Conservation (phyloP, 2,113 vertebrate genomes). For the Coregonus clupeaformis region DNA sequence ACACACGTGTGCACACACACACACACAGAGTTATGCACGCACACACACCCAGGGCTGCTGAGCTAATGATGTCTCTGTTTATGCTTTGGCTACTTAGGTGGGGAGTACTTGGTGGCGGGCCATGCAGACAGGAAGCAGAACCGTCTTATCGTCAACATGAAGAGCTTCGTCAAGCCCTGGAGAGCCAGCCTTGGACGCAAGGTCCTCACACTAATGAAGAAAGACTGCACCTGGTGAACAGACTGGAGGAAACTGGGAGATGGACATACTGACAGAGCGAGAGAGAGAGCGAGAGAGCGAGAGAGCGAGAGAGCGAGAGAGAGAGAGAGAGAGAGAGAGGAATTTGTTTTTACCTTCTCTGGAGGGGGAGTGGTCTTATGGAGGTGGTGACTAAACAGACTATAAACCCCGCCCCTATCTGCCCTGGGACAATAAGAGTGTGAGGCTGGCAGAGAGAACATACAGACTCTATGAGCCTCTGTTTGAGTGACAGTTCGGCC, state of each 20-base stretch:
- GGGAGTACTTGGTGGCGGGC: slow-evolving; percentile 92
- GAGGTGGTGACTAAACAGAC: neutral
- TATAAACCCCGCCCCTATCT: slow-evolving; percentile 18
- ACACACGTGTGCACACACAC: slow-evolving; percentile 48
- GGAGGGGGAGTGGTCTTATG: slow-evolving; percentile 30
- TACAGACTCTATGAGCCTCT: neutral
- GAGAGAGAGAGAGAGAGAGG: slow-evolving; percentile 2
- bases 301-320: neutral
- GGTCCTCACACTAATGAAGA: slow-evolving; percentile 86
- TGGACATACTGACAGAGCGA: neutral
- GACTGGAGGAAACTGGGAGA: slow-evolving; percentile 10
- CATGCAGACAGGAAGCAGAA: slow-evolving; percentile 84
- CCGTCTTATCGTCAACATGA: slow-evolving; percentile 93
- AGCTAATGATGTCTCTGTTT: slow-evolving; percentile 4
- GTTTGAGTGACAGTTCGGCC: neutral
- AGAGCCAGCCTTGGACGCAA: slow-evolving; percentile 86
- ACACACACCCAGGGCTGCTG: neutral
- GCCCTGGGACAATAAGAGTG: slow-evolving; percentile 32
- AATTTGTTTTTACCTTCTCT: slow-evolving; percentile 27
- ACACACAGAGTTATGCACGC: slow-evolving; percentile 5
- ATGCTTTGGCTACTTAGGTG: slow-evolving; percentile 69
- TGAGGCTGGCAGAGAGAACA: slow-evolving; percentile 4
- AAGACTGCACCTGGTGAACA: slow-evolving; percentile 82
- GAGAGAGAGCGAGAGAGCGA: neutral
- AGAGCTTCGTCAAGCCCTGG: slow-evolving; percentile 96